Conservation (phyloP, 1,140 invertebrate genomes). For the Chrysopa pallens region DNA sequence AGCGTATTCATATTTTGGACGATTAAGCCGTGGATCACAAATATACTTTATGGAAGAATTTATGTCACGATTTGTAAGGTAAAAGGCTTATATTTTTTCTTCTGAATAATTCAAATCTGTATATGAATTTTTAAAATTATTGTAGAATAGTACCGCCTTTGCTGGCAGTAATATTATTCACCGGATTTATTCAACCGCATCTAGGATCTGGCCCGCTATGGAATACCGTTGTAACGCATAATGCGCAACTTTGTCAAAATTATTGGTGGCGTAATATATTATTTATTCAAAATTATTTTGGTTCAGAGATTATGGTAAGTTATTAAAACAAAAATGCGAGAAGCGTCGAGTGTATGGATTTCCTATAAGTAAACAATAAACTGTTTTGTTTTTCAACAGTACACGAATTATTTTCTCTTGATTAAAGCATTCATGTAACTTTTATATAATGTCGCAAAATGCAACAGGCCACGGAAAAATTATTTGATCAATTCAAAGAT, state of each 20-base stretch:
- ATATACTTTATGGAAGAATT: constrained; percentile 39
- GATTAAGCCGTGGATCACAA: constrained; percentile 31
- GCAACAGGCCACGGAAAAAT: too few species aligned
- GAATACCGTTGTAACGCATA: constrained; percentile 38
- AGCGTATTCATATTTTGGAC: constrained; percentile 40
- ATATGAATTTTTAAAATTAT: too few species aligned
- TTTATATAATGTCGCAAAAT: too few species aligned
- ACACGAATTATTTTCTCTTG: too few species aligned
- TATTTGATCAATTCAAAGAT: too few species aligned
- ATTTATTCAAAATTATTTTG: constrained; percentile 41
- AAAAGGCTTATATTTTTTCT: not conserved
- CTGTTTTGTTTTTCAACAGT: too few species aligned
- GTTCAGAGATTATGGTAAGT: constrained; percentile 38
- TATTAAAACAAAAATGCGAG: too few species aligned
- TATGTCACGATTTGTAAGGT: constrained; percentile 39
- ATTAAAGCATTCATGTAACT: too few species aligned
- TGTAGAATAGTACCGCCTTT: constrained; percentile 36
- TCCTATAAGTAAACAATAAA: too few species aligned
- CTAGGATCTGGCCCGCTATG: constrained; percentile 38
- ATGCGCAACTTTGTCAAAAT: constrained; percentile 34
- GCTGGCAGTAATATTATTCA: constrained; percentile 38
- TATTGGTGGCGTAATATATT: constrained; percentile 41
- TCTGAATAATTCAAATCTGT: too few species aligned
- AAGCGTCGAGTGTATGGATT: too few species aligned
- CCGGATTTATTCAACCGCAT: constrained; percentile 39